These are phyloP conservation scores for Vanacampus margaritifer DNA, from an alignment of 2,113 vertebrate genomes.

Conservation along the genomic window DNA sequence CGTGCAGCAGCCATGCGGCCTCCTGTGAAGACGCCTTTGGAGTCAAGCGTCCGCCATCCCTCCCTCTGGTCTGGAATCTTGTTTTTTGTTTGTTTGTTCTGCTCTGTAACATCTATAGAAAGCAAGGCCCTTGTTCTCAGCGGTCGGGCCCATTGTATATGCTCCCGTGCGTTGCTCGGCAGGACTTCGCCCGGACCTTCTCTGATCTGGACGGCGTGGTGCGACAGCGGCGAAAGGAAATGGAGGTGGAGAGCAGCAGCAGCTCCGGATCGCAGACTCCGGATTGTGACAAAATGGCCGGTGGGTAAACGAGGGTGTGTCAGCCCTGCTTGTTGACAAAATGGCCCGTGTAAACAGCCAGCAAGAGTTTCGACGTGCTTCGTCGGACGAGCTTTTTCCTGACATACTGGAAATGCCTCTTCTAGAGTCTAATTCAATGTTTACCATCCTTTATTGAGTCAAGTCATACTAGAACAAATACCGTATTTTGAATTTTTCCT, in stretches of 20 bases:
- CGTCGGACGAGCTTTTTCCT: too few species aligned
- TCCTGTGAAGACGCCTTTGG: conserved; percentile 82
- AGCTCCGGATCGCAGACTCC: conserved; percentile 90
- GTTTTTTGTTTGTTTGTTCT: neutral
- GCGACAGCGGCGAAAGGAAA: conserved; percentile 74
- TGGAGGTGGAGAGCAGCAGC: conserved; percentile 80
- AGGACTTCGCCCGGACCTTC: conserved; percentile 84
- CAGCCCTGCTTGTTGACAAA: too few species aligned
- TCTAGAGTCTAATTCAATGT: too few species aligned
- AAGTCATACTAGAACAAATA: neutral
- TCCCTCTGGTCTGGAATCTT: conserved; percentile 73
- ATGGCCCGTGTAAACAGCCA: too few species aligned
- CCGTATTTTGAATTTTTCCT: neutral
- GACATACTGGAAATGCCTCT: too few species aligned
- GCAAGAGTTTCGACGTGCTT: too few species aligned
- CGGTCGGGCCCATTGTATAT: conserved; percentile 11
- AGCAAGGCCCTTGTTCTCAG: neutral
- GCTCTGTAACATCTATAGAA: conserved; percentile 10
- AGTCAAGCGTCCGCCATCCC: conserved; percentile 68
- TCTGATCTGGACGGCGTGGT: conserved; percentile 83
- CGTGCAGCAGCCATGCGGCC: conserved; percentile 74
- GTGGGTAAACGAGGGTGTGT: conserved; percentile 57
- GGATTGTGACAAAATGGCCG: conserved; percentile 83
- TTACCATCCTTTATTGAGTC: too few species aligned
- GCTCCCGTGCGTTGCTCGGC: conserved; percentile 2